Percentiles rank a stretch among this genome's conserved stretches.
Evolutionary conservation across 2,113 vertebrate genomes (phyloP).

Genomic region (crab-eating macaque (Macaca fascicularis)): T2T-MFA8v1.1 NC_088390.1:52869501-52870000

Average conservation of each 20-base stretch:
- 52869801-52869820: not conserved
- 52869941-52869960: not conserved
- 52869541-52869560: not conserved
- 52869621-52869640: not conserved
- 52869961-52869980: not conserved
- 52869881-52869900: accelerated
- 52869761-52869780: not conserved
- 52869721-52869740: not conserved
- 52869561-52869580: slow-evolving; percentile 35
- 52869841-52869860: not conserved
- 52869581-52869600: not conserved
- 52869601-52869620: not conserved
- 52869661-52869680: not conserved
- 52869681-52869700: not conserved
- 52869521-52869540: not conserved
- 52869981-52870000: not conserved
- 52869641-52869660: not conserved
- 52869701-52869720: not conserved
- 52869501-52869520: slow-evolving; percentile 7
- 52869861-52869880: not conserved
- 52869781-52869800: not conserved
- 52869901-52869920: not conserved
- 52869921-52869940: not conserved
- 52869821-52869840: not conserved
- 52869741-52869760: not conserved